Base-by-base conservation (phyloP, 2,888 invertebrate species). In the Helobdella robusta region DNA sequence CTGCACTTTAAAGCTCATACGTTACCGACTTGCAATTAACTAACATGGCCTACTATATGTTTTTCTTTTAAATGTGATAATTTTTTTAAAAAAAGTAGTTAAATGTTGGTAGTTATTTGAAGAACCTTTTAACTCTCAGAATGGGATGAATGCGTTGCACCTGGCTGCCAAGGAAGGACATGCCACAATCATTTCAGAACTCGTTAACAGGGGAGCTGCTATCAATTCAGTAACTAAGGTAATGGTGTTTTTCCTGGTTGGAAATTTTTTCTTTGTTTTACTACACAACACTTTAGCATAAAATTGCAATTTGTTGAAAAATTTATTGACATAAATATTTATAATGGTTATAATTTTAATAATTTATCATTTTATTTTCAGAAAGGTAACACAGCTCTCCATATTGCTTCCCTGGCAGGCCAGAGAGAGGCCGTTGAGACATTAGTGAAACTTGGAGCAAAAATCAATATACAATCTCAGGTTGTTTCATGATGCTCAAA, bases 381-480 rank as follows among this genome's bases (percentile, higher is more conserved):
- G 72, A 72, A 71, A 65, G 72, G 72, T 35, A 68, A 72, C 67
- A 99, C 97, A 0, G 95, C 98, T 1, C 84, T 99, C 63, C 98
- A 99, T 80, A 94, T 99, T 76, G 97, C 98, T 0, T 89, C 94
- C 0, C 84, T 98, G 71, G 98, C 98, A 72, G 98, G 98, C 25
- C 97, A 98, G 82, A 90, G 92, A 79, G 88, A 92, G 71, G 93
- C 98, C 35, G 98, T 98, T 67, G 89, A 89, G 77, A 84, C 95
- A 68, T 84, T 99, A 68, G 88, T 98, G 66, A 90, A 91, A 79
- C 87, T 89, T 83, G 89, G 89, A 70, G 97, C 97, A 72, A 90
- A 92, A 76, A 94, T 98, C 74, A 99, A 99, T 83, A 92, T 94
- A 72, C 98, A 99, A 81, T 93, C 92, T 65, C 92, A 94, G 75